Evolutionary conservation across 2,888 invertebrate genomes (phyloP), one percentile per base, ranked within the genome.

Genomic region (Tetanocera ferruginea): DNA sequence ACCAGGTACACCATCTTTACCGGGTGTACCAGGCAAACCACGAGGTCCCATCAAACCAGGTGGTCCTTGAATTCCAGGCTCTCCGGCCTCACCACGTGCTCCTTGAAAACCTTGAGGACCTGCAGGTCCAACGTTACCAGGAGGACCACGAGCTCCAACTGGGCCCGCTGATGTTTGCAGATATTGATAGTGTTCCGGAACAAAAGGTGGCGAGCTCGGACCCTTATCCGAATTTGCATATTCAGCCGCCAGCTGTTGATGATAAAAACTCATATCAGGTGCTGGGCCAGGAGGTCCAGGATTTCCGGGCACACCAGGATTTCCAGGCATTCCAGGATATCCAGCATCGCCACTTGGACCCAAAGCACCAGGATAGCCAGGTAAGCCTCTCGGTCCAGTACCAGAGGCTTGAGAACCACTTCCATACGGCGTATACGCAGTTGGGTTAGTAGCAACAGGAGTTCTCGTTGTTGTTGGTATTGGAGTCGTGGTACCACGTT

Each of bases 101-200:
- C 96, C 86, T 91, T 96, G 95, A 82, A 96, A 96, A 17, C 96
- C 96, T 89, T 95, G 94, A 0, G 95, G 94, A 1, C 95, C 95
- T 0, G 92, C 88, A 4, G 92, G 85, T 5, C 93, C 93, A 11
- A 86, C 77, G 67, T 87, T 90, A 91, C 96, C 97, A 83, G 94
- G 92, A 62, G 94, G 92, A 81, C 97, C 97, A 86, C 95, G 91
- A 0, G 95, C 93, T 52, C 97, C 97, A 23, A 94, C 92, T 17
- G 95, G 93, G 6, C 96, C 96, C 1, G 95, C 94, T 83, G 95
- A 93, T 23, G 95, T 94, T 89, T 95, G 95, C 87, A 96, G 90
- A 88, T 95, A 96, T 84, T 94, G 93, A 84, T 94, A 94, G 23
- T 93, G 91, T 83, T 93, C 93, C 0, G 94, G 93, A 60, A 92